Evolutionary conservation across 1,140 invertebrate genomes (phyloP), one percentile per base, ranked within the genome.

Genomic region (Muscidifurax raptorellus): DNA sequence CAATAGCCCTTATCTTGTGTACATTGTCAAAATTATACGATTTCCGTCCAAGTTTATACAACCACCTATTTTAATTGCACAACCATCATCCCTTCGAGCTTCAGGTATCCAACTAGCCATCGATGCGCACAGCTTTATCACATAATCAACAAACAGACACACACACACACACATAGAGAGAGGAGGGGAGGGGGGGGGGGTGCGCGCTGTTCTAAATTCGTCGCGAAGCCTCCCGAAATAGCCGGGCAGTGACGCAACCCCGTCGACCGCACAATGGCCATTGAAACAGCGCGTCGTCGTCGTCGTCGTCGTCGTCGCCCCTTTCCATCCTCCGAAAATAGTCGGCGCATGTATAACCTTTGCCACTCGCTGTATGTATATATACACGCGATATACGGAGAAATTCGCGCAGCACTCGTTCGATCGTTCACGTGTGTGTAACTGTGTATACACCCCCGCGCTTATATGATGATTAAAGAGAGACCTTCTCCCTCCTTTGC

Each of bases 381-480:
- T n/a, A 52, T 22, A 52, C 18, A 15, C 5, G 47, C 47, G 2
- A 18, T 1, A 18, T 52, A 52, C 6, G 6, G 18, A 59, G 22
- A 59, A 59, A 59, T 59, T 59, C 52, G 18, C 52, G 52, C 18
- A n/a, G 52, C 22, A 22, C 52, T n/a, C 22, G 18, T 59, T 59
- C 52, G 52, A 59, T 59, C 52, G 52, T n/a, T 59, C 52, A 3
- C 44, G 44, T 15, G 44, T 47, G 10, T 47, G 0, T 47, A n/a
- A 5, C 7, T 59, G 6, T 59, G 22, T n/a, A 18, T 59, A n/a
- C 52, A 59, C 52, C 52, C 52, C 18, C 52, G 52, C 52, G n/a
- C n/a, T n/a, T n/a, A n/a, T 59, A 59, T 59, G 52, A 59, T 59
- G 52, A 59, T 59, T 59, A 59, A 59, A 59, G n/a, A n/a, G n/a